A percentile compares a stretch with the other conserved stretches of the same genome.
phyloP scores from a whole-genome alignment of 1,140 invertebrate species.

The Caerostris extrusa region DNA sequence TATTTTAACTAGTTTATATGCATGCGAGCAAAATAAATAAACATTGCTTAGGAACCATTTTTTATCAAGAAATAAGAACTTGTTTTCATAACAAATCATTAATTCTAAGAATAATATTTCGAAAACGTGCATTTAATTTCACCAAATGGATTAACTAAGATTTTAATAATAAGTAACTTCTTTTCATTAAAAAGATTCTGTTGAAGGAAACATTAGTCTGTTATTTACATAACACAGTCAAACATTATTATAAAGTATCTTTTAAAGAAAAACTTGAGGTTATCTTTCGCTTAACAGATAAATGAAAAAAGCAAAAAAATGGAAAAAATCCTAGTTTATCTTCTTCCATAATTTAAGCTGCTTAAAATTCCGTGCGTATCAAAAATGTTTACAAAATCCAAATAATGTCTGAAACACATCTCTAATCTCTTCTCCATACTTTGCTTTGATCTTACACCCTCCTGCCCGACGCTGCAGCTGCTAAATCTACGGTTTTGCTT shows the following conservation, averaged over 20 bases:
- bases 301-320: not conserved
- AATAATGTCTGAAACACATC: constrained; percentile 10
- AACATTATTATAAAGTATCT: not conserved
- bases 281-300: not conserved
- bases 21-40: no score
- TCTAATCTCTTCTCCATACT: constrained; percentile 21
- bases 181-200: no score
- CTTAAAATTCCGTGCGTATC: not conserved
- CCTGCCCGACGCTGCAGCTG: not conserved
- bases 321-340: constrained; percentile 5
- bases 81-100: no score
- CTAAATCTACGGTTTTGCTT: not conserved
- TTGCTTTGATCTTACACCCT: not conserved
- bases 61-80: no score
- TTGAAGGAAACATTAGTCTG: no score
- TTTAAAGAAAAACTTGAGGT: not conserved
- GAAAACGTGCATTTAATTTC: no score
- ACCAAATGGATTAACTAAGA: no score
- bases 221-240: not conserved
- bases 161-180: no score
- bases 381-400: constrained; percentile 34
- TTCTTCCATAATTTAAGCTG: constrained; percentile 30
- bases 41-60: no score
- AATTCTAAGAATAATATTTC: no score
- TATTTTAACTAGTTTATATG: no score